Evolutionary conservation across 2,888 invertebrate species (phyloP).

Genomic region (Lamproptera curius): DNA sequence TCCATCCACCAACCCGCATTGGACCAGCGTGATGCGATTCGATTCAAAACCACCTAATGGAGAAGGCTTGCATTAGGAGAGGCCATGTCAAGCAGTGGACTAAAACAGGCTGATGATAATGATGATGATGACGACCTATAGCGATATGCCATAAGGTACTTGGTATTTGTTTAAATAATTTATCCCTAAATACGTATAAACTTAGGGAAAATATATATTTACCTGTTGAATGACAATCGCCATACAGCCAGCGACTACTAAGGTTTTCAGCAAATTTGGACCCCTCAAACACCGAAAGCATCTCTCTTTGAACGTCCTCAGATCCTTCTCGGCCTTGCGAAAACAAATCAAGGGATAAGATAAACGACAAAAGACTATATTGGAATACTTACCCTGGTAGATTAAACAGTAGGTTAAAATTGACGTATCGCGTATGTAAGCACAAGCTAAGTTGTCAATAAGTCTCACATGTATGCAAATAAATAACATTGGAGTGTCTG

Average conservation of each 20-base stretch:
- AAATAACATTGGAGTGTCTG: not conserved
- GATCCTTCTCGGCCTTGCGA: constrained; percentile 32
- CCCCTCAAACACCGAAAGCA: constrained; percentile 65
- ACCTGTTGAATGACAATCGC: constrained; percentile 80
- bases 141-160: too few relatives aligned
- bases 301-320: constrained; percentile 42
- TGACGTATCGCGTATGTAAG: not conserved
- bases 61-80: too few relatives aligned
- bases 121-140: too few relatives aligned
- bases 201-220: constrained; percentile 29
- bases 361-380: too few relatives aligned
- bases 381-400: too few relatives aligned
- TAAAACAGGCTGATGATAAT: too few relatives aligned
- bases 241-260: constrained; percentile 75
- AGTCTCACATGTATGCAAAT: not conserved
- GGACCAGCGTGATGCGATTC: too few relatives aligned
- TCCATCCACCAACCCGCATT: too few relatives aligned
- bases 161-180: too few relatives aligned
- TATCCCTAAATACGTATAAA: too few relatives aligned
- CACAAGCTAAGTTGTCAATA: not conserved
- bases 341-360: constrained; percentile 24
- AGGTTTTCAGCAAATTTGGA: constrained; percentile 75
- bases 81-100: too few relatives aligned
- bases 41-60: too few relatives aligned
- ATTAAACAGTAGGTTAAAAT: not conserved